Conservation (phyloP, 2,113 vertebrate genomes). For the Cynoglossus semilaevis region DNA sequence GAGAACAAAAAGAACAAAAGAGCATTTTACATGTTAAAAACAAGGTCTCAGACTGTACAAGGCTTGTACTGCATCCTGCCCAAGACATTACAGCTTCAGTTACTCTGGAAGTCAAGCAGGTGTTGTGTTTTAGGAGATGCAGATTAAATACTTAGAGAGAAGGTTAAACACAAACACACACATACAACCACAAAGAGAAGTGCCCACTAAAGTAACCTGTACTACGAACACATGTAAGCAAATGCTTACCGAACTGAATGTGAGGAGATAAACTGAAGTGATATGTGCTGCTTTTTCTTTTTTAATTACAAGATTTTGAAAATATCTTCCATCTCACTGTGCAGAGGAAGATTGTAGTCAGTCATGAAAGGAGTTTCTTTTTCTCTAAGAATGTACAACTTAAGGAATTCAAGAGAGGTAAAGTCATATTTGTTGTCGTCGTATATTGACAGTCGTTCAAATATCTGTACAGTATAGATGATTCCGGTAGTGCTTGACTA, state of each 20-base stretch:
- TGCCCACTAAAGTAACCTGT: constrained; percentile 64
- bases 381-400: constrained; percentile 5
- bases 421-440: constrained; percentile 51
- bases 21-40: constrained; percentile 75
- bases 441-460: constrained; percentile 53
- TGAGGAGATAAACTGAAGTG: constrained; percentile 66
- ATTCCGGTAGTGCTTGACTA: too few relatives aligned
- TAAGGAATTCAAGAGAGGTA: constrained; percentile 36
- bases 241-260: constrained; percentile 65
- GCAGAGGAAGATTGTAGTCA: constrained; percentile 53
- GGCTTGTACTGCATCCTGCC: constrained; percentile 69
- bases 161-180: constrained; percentile 24
- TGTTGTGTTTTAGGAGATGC: constrained; percentile 55
- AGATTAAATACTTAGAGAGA: constrained; percentile 56
- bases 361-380: constrained; percentile 23
- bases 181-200: constrained; percentile 48
- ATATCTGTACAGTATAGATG: constrained; percentile 21
- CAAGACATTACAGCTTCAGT: constrained; percentile 60
- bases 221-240: constrained; percentile 72
- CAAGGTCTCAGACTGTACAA: constrained; percentile 72
- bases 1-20: constrained; percentile 56
- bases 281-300: constrained; percentile 63
- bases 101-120: constrained; percentile 60
- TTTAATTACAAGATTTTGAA: constrained; percentile 41
- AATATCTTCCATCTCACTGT: constrained; percentile 43